phyloP scores from a whole-genome alignment of 1,140 invertebrate genomes.

The Pseudoatta argentina region DNA sequence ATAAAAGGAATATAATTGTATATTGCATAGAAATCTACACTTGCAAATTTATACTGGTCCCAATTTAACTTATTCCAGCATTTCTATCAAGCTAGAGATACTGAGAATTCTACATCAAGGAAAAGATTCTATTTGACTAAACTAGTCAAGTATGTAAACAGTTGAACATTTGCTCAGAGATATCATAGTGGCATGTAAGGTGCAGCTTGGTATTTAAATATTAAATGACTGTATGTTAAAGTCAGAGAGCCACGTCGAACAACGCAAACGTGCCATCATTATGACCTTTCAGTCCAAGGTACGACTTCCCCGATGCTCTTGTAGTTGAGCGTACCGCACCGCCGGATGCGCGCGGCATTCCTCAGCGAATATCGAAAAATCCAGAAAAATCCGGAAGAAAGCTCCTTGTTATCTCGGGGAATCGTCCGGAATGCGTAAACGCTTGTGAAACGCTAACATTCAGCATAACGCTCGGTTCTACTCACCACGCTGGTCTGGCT shows the following conservation, averaged over 20 bases:
- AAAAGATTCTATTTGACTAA: neutral
- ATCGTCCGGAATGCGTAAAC: neutral
- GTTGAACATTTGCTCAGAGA: neutral
- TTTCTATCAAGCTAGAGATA: neutral
- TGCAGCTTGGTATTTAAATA: neutral
- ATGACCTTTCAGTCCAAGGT: neutral
- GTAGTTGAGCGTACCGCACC: neutral
- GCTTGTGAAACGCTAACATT: no score
- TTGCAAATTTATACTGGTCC: neutral
- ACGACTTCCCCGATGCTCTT: neutral
- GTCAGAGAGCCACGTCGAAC: neutral
- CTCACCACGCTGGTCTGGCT: conserved; percentile 87
- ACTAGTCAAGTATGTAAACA: neutral
- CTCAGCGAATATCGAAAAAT: no score
- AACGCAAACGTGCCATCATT: conserved; percentile 12
- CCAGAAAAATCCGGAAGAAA: no score
- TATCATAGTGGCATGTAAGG: neutral
- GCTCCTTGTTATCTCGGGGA: neutral
- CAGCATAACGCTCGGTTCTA: conserved; percentile 71
- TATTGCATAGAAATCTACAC: neutral
- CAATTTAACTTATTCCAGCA: neutral
- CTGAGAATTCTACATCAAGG: neutral
- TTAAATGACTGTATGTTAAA: neutral
- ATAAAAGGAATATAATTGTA: neutral
- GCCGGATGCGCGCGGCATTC: neutral